Conservation (phyloP, 2,888 invertebrate species). For the Tridacna gigas region DNA sequence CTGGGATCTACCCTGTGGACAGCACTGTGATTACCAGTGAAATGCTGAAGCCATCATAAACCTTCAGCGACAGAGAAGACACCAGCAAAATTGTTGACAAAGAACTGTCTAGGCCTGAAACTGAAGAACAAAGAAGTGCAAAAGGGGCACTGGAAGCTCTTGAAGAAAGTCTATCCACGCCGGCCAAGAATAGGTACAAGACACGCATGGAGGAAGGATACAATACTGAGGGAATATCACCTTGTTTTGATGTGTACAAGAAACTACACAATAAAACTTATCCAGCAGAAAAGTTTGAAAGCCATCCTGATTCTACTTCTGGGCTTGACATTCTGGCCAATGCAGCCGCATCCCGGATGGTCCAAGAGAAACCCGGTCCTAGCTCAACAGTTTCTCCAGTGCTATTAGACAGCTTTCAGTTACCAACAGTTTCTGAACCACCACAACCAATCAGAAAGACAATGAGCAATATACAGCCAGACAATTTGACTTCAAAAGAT, state of each 20-base stretch:
- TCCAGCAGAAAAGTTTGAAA: not conserved
- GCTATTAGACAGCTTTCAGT: not conserved
- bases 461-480: not conserved
- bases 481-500: constrained; percentile 19
- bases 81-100: not conserved
- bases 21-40: constrained; percentile 32
- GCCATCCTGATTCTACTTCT: not conserved
- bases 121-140: not conserved
- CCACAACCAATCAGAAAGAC: constrained; percentile 5
- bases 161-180: not conserved
- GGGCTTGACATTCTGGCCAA: constrained; percentile 23
- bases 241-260: constrained; percentile 31
- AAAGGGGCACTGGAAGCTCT: not conserved
- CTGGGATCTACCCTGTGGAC: constrained; percentile 39
- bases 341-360: not conserved
- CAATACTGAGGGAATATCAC: constrained; percentile 5
- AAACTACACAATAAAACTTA: constrained; percentile 23
- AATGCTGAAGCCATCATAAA: constrained; percentile 31
- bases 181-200: not conserved
- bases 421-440: constrained; percentile 6
- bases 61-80: constrained; percentile 9
- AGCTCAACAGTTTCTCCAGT: too few relatives aligned
- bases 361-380: not conserved
- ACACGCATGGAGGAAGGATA: constrained; percentile 3
- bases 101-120: not conserved